Evolutionary conservation across 2,888 invertebrate species (phyloP).

Genomic region (Tetramorium bicarinatum): DNA sequence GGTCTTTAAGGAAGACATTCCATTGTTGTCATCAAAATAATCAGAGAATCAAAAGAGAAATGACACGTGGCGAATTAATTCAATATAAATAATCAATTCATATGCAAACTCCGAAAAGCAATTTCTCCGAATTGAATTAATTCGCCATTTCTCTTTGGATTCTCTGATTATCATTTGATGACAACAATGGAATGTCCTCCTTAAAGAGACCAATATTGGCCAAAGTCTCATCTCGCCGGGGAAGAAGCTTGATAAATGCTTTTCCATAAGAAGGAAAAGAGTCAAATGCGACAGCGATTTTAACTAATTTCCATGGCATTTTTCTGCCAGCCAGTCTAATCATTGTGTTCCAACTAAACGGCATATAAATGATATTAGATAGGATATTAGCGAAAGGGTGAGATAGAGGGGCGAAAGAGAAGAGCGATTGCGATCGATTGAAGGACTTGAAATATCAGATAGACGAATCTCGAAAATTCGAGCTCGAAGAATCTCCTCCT

Average conservation of each 20-base stretch:
- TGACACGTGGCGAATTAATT: no score
- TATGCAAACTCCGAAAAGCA: no score
- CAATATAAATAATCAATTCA: no score
- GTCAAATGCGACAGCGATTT: conserved; percentile 9
- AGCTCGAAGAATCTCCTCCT: neutral
- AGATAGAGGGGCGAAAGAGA: neutral
- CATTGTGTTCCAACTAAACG: conserved; percentile 4
- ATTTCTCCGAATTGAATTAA: conserved; percentile 23
- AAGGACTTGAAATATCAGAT: conserved; percentile 14
- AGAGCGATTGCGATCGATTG: conserved; percentile 24
- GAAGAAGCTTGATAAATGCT: conserved; percentile 29
- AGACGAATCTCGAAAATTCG: neutral
- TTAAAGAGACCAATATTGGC: conserved; percentile 32
- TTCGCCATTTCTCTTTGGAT: neutral
- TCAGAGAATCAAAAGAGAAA: no score
- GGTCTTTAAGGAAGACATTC: no score
- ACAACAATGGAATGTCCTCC: conserved; percentile 2
- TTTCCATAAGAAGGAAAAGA: conserved; percentile 3
- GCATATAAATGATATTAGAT: neutral
- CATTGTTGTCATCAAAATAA: no score
- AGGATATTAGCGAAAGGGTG: neutral
- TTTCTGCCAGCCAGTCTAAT: neutral
- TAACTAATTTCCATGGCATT: conserved; percentile 6
- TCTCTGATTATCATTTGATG: neutral
- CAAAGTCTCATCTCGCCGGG: conserved; percentile 12